Conservation (phyloP, 2,113 vertebrate genomes). For the Syngnathus scovelli region DNA sequence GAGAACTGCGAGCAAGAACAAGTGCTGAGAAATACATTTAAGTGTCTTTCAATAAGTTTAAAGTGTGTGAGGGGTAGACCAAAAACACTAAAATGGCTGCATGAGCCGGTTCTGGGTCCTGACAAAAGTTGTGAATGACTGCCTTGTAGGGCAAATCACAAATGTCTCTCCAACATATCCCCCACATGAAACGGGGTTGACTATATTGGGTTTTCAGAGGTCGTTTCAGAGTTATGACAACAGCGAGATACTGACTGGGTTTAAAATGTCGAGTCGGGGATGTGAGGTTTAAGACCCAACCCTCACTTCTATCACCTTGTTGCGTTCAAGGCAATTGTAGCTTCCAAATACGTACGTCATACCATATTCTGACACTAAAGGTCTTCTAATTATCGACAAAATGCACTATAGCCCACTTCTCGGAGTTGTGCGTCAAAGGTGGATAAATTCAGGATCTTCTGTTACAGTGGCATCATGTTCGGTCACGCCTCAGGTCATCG, state of each 20-base stretch:
- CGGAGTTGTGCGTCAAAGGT: constrained; percentile 3
- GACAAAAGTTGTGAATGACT: too few relatives aligned
- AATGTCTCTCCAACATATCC: too few relatives aligned
- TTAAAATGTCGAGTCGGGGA: background rate
- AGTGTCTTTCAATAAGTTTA: background rate
- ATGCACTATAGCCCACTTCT: background rate
- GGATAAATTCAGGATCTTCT: background rate
- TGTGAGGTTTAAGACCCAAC: too few relatives aligned
- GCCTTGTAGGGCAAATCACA: too few relatives aligned
- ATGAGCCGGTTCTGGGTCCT: too few relatives aligned
- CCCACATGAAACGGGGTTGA: too few relatives aligned
- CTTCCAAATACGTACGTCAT: background rate
- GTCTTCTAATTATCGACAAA: background rate
- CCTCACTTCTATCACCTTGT: too few relatives aligned
- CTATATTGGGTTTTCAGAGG: too few relatives aligned
- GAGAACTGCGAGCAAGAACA: background rate
- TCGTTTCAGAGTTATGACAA: too few relatives aligned
- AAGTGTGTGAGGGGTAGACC: background rate
- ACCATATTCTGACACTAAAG: background rate
- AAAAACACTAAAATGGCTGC: too few relatives aligned
- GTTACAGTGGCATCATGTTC: background rate
- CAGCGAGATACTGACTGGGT: too few relatives aligned
- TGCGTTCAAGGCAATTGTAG: too few relatives aligned
- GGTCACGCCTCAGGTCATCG: constrained; percentile 25
- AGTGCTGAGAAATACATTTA: background rate